Evolutionary conservation across 2,797 vertebrate species (phyloP).

Genomic region (Vireo griseus): DNA sequence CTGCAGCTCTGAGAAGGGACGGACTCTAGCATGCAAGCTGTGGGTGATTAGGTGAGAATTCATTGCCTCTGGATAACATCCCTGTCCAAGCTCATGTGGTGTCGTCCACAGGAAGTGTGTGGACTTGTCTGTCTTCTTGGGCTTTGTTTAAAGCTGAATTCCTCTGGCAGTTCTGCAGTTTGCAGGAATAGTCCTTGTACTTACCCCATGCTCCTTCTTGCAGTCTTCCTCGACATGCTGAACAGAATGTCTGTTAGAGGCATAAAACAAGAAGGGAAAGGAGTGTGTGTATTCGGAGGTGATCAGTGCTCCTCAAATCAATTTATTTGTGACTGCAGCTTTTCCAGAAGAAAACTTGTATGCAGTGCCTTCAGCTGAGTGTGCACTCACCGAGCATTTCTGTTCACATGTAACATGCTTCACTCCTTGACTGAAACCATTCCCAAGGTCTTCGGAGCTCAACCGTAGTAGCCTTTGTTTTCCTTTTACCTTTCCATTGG

Average conservation of each 20-base stretch:
- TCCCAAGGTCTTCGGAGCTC: not conserved
- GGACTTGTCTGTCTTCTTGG: not conserved
- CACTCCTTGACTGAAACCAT: not conserved
- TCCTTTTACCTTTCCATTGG: not conserved
- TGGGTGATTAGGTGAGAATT: not conserved
- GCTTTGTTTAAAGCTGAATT: not conserved
- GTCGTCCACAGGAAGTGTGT: not conserved
- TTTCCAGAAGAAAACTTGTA: not conserved
- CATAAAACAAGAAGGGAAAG: not conserved
- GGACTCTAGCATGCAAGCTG: not conserved
- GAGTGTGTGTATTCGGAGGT: not conserved
- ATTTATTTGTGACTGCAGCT: not conserved
- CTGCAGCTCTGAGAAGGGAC: not conserved
- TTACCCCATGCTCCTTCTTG: not conserved
- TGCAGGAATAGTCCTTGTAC: not conserved
- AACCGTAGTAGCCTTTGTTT: not conserved
- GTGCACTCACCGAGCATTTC: not conserved
- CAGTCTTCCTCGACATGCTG: not conserved
- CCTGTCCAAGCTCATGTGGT: not conserved
- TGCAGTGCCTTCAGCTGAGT: not conserved
- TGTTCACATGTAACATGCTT: not conserved
- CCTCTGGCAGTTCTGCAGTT: not conserved
- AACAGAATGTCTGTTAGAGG: not conserved
- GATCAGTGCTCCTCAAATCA: not conserved
- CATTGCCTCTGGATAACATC: accelerated